A percentile compares a stretch with the other conserved stretches of the same genome.
Conservation (phyloP, 2,797 vertebrate genomes). For the Sebastes matsubarae region DNA sequence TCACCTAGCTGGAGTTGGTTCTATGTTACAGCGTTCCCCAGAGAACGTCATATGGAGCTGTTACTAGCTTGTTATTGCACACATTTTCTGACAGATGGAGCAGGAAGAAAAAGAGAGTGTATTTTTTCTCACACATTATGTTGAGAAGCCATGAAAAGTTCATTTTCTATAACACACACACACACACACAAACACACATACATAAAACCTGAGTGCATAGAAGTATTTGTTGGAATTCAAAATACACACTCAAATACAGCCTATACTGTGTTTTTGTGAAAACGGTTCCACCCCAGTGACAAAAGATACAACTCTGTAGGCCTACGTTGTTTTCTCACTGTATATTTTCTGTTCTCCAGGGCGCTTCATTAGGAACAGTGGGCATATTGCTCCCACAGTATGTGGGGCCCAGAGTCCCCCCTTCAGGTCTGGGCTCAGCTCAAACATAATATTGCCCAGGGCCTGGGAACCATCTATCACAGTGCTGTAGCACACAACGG, state of each 20-base stretch:
- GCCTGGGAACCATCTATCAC: constrained; percentile 62
- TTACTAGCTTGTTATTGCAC: too few species aligned
- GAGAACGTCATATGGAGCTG: too few species aligned
- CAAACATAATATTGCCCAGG: constrained; percentile 46
- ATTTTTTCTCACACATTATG: too few species aligned
- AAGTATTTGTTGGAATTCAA: not conserved
- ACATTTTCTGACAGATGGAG: not conserved
- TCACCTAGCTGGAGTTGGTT: too few species aligned
- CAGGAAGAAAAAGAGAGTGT: not conserved
- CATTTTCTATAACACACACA: not conserved
- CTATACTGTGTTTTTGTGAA: not conserved
- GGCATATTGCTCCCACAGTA: constrained; percentile 7
- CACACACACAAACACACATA: not conserved
- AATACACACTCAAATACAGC: not conserved
- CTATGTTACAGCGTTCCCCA: too few species aligned
- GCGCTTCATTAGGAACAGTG: constrained; percentile 21
- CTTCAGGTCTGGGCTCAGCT: constrained; percentile 37
- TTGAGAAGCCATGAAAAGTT: too few species aligned
- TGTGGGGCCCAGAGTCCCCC: constrained; percentile 23
- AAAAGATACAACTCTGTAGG: not conserved
- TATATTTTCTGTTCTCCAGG: constrained; percentile 2
- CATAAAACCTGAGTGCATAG: not conserved
- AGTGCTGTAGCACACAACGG: constrained; percentile 27
- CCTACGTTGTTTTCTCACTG: not conserved
- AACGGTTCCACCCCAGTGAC: not conserved